Conservation (phyloP, 2,113 vertebrate genomes). For the Lucifuga dentata region DNA sequence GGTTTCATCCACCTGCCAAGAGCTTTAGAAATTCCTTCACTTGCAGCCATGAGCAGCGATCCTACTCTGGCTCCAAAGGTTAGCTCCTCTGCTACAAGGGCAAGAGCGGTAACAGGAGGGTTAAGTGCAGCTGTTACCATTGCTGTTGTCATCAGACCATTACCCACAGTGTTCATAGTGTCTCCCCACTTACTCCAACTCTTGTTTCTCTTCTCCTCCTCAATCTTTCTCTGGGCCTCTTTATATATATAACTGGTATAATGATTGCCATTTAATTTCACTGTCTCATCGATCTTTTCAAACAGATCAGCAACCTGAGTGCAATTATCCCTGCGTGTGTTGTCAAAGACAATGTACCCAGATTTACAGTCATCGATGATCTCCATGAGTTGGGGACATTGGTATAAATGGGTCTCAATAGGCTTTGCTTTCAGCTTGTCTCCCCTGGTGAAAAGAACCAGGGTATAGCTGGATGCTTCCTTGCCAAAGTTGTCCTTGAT, state of each 20-base stretch:
- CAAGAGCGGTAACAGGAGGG: neutral
- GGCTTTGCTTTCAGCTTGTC: neutral
- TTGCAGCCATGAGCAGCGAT: rapidly evolving
- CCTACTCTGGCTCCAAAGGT: rapidly evolving
- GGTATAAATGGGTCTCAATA: neutral
- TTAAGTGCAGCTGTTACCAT: neutral
- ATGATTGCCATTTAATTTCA: constrained; percentile 31
- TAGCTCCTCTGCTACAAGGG: neutral
- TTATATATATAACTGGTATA: constrained; percentile 43
- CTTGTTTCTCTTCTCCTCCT: constrained; percentile 14
- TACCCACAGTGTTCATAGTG: rapidly evolving
- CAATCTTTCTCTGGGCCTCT: constrained; percentile 34
- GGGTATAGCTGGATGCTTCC: constrained; percentile 37
- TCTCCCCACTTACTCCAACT: neutral
- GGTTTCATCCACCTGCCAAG: constrained; percentile 11
- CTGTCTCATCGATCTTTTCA: constrained; percentile 41
- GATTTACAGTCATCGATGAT: neutral
- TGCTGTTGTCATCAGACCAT: neutral
- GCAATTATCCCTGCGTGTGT: constrained; percentile 14
- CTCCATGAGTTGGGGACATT: constrained; percentile 1
- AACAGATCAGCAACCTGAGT: constrained; percentile 60
- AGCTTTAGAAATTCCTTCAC: neutral
- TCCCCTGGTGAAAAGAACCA: constrained; percentile 53
- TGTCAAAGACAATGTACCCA: constrained; percentile 59
- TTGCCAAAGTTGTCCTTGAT: constrained; percentile 59